These are phyloP conservation scores for Nothoprocta pentlandii DNA, from an alignment of 2,113 vertebrate genomes.

Conservation along the genomic window DNA sequence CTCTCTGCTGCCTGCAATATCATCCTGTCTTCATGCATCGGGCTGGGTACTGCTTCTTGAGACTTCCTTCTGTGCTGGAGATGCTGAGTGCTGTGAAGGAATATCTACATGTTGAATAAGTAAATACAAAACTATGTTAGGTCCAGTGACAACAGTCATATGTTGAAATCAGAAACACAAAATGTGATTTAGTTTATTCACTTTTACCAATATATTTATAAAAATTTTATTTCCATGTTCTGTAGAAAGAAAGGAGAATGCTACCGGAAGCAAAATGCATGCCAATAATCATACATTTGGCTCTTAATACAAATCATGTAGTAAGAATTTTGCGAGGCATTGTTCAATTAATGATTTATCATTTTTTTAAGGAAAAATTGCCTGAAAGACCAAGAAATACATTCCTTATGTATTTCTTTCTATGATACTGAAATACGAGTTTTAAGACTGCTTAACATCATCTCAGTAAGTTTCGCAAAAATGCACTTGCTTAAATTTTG, in stretches of 20 bases:
- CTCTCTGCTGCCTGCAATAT: no score
- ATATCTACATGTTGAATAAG: not conserved
- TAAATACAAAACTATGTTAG: not conserved
- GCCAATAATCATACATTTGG: not conserved
- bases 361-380: not conserved
- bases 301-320: not conserved
- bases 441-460: not conserved
- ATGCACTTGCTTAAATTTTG: not conserved
- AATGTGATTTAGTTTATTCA: not conserved
- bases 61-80: no score
- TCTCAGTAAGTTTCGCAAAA: not conserved
- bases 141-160: not conserved
- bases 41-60: no score
- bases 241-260: not conserved
- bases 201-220: not conserved
- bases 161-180: not conserved
- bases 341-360: not conserved
- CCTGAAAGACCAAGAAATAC: not conserved
- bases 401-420: not conserved
- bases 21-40: no score
- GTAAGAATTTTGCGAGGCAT: not conserved
- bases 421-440: not conserved
- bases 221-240: not conserved
- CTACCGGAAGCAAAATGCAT: not conserved
- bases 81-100: not conserved